Evolutionary conservation across 2,113 vertebrate species (phyloP).

Genomic region (Hyperopisus bebe): DNA sequence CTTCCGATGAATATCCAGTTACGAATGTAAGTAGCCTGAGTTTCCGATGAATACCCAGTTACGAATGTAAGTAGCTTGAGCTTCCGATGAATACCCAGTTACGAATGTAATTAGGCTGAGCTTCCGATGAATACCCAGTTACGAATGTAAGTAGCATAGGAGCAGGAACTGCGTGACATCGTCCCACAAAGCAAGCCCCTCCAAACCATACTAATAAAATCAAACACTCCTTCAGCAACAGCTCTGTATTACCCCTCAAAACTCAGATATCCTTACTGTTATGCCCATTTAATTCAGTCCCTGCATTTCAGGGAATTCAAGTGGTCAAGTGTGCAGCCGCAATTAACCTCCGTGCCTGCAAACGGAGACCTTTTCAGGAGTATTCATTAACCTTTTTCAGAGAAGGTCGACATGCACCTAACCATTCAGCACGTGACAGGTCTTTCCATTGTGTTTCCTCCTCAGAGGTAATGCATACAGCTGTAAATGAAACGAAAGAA

Average conservation of each 20-base stretch:
- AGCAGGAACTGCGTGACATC: too few species aligned
- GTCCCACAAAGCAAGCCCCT: background rate
- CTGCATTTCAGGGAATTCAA: background rate
- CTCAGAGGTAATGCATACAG: background rate
- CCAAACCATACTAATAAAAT: background rate
- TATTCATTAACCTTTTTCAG: constrained; percentile 4
- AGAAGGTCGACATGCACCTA: background rate
- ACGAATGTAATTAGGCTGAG: too few species aligned
- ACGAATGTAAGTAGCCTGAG: too few species aligned
- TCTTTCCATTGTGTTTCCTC: background rate
- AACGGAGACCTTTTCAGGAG: background rate
- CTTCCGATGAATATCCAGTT: too few species aligned
- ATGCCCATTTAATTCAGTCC: background rate
- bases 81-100: too few species aligned
- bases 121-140: background rate
- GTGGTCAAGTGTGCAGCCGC: background rate
- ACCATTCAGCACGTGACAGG: background rate
- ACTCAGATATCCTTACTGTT: background rate
- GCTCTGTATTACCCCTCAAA: background rate
- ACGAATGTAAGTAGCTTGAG: too few species aligned
- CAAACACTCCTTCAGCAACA: background rate
- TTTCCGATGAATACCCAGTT: too few species aligned
- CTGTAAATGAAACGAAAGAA: background rate
- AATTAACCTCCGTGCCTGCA: background rate
- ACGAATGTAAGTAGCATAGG: background rate